These are phyloP conservation scores for Picus viridis DNA, from an alignment of 2,797 vertebrate species.

Conservation along the genomic window DNA sequence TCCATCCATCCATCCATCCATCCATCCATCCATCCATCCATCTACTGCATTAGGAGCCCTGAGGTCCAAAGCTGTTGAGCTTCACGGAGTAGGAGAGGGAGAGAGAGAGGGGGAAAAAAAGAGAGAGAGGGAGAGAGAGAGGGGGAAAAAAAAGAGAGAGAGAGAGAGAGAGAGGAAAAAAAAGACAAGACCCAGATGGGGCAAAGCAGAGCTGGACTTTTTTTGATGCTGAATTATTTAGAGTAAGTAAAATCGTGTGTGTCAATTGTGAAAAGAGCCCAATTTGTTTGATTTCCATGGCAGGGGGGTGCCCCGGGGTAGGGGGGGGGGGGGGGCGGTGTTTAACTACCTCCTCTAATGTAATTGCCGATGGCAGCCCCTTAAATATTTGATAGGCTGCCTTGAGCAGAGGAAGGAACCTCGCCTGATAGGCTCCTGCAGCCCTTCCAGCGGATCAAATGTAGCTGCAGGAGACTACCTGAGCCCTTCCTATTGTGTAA, in stretches of 20 bases:
- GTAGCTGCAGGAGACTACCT: constrained; percentile 44
- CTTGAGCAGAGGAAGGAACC: constrained; percentile 88
- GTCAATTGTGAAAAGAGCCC: constrained; percentile 91
- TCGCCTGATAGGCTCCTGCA: constrained; percentile 64
- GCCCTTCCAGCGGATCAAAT: constrained; percentile 52
- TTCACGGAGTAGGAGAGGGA: neutral
- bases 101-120: too few species aligned
- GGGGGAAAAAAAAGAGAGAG: too few species aligned
- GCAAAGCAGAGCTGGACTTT: constrained; percentile 72
- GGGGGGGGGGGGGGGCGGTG: constrained; percentile 73
- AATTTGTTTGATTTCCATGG: constrained; percentile 86
- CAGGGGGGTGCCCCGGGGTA: constrained; percentile 82
- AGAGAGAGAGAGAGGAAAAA: too few species aligned
- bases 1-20: too few species aligned
- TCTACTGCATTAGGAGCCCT: constrained; percentile 52
- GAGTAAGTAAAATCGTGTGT: constrained; percentile 91
- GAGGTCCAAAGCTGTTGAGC: neutral
- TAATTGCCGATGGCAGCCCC: constrained; percentile 92
- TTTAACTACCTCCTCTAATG: constrained; percentile 93
- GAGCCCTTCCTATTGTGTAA: constrained; percentile 24
- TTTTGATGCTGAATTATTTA: constrained; percentile 89
- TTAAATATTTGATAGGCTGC: constrained; percentile 95
- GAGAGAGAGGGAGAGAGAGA: too few species aligned
- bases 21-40: too few species aligned
- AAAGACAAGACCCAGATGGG: constrained; percentile 67